These are phyloP conservation scores for Gallinago solitaria DNA, from an alignment of 2,797 vertebrate species.

Conservation along the genomic window DNA sequence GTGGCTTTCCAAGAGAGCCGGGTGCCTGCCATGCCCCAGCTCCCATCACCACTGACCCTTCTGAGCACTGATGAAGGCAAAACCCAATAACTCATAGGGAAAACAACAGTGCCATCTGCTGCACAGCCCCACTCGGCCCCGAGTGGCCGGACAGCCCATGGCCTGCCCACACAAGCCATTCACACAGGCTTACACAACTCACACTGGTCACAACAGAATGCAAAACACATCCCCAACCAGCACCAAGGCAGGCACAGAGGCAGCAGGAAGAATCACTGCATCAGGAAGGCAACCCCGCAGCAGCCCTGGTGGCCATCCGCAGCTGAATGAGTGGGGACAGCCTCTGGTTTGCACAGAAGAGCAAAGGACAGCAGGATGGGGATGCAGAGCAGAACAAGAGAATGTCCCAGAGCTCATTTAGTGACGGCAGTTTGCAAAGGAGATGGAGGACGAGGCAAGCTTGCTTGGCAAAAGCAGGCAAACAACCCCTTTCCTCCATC, in stretches of 20 bases:
- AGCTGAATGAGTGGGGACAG: not conserved
- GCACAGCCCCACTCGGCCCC: not conserved
- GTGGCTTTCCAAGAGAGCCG: not conserved
- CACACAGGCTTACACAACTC: not conserved
- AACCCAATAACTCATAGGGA: not conserved
- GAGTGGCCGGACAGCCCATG: not conserved
- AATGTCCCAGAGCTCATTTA: not conserved
- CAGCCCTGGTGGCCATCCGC: accelerated
- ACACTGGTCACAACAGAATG: accelerated
- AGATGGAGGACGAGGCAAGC: not conserved
- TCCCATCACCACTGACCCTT: not conserved
- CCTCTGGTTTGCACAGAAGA: not conserved
- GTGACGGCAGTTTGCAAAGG: not conserved
- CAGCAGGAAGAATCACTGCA: not conserved
- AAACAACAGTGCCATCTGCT: slow-evolving; percentile 61
- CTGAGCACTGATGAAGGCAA: not conserved
- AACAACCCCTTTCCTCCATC: not conserved
- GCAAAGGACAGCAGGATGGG: not conserved
- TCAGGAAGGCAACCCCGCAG: not conserved
- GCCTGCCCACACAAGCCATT: not conserved
- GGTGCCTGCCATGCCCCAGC: accelerated
- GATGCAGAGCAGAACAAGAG: not conserved
- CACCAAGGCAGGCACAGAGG: not conserved
- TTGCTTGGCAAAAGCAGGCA: not conserved
- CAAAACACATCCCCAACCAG: not conserved